These are phyloP conservation scores for Macquaria australasica DNA, from an alignment of 2,113 vertebrate genomes.

Conservation along the genomic window DNA sequence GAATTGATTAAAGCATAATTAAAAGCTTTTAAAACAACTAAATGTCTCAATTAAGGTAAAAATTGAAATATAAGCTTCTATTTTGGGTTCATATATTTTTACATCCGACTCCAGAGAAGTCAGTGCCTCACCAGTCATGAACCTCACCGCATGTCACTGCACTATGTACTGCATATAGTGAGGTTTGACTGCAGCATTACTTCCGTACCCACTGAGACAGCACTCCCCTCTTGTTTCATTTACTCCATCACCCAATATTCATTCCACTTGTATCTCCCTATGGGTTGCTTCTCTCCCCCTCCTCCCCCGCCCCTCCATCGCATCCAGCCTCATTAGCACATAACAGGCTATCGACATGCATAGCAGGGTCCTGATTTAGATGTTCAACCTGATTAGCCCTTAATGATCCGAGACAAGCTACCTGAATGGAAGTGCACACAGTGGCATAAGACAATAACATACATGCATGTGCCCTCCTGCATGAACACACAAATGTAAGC, in stretches of 20 bases:
- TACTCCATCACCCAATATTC: conserved; percentile 61
- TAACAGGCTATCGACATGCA: conserved; percentile 85
- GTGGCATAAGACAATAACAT: conserved; percentile 44
- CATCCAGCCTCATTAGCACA: conserved; percentile 79
- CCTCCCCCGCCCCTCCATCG: conserved; percentile 34
- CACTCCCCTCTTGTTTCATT: conserved; percentile 45
- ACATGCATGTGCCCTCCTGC: neutral
- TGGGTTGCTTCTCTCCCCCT: conserved; percentile 54
- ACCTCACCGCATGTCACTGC: no score
- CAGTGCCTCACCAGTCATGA: no score
- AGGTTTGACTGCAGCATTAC: conserved; percentile 22
- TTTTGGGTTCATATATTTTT: no score
- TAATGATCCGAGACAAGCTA: conserved; percentile 72
- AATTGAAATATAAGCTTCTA: no score
- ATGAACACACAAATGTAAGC: conserved; percentile 29
- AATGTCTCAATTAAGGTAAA: no score
- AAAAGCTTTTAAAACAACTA: no score
- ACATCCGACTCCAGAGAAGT: no score
- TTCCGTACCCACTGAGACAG: conserved; percentile 22
- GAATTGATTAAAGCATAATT: no score
- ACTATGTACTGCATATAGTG: neutral
- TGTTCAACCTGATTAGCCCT: conserved; percentile 80
- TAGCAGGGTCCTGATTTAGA: conserved; percentile 81
- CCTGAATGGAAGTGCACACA: conserved; percentile 71
- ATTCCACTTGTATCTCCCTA: conserved; percentile 71